Evolutionary conservation across 2,797 vertebrate genomes (phyloP), one percentile per base, ranked within the genome.

Genomic region (Acanthiza pusilla): DNA sequence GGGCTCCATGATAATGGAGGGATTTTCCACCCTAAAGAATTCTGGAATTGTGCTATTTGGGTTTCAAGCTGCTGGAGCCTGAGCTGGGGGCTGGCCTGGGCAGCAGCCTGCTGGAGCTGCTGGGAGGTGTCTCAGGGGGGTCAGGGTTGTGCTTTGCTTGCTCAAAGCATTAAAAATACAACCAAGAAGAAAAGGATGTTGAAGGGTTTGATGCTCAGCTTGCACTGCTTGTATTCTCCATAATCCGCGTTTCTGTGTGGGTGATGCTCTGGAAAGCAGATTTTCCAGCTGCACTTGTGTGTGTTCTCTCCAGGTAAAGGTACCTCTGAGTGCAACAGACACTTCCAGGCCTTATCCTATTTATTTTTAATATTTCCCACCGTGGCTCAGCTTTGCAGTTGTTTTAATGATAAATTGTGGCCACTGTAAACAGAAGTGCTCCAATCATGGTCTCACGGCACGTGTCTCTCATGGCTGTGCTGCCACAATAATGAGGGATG

Each of bases 361-460:
- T 96, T 96, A 77, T 92, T 95, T 93, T 91, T 87, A 92, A 82
- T 95, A 96, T 96, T 95, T 95, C 92, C 74, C 16, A 3, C 12
- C 73, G 85, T 85, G 89, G 94, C 94, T 97, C 54, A 67, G 92
- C 96, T 84, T 21, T 91, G 71, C 89, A 67, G 48, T 23, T 88
- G 85, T 81, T 95, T 85, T 76, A 93, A 93, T 95, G 96, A 97
- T 96, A 95, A 97, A 96, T 96, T 77, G 95, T 92, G 94, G 91
- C 95, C 93, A 85, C 82, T 96, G 94, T 94, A 97, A 97, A 97
- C 95, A 97, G 94, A 96, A 96, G 94, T 80, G 72, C 93, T 97
- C 93, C 93, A 94, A 95, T 97, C 96, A 85, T 88, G 93, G 88
- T 95, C 97, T 97, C 94, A 9, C 70, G 76, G 89, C 96, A 94